phyloP scores from a whole-genome alignment of 2,797 vertebrate genomes.

The Pseudochromis fuscus region DNA sequence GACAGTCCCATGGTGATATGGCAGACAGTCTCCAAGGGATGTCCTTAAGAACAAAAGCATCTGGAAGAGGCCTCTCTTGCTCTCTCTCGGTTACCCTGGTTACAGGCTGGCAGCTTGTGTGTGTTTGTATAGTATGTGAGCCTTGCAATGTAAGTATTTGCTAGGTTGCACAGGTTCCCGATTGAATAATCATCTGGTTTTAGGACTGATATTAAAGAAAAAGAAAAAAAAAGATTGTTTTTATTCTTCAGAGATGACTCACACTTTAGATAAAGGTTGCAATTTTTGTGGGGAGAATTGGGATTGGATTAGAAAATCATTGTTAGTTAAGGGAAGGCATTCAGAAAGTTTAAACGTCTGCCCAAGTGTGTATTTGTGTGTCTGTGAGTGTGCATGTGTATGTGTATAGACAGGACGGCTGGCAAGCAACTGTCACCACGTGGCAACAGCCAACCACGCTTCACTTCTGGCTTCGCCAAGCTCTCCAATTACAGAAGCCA shows the following conservation, averaged over 20 bases:
- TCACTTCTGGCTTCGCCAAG: conserved; percentile 71
- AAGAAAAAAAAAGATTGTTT: neutral
- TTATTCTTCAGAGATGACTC: conserved; percentile 11
- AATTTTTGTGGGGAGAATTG: neutral
- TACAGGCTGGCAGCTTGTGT: conserved; percentile 68
- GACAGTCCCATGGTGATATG: conserved; percentile 65
- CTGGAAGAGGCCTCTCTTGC: conserved; percentile 76
- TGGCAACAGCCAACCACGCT: conserved; percentile 75
- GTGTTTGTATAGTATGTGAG: conserved; percentile 57
- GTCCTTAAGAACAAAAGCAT: conserved; percentile 82
- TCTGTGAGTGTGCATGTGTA: conserved; percentile 27
- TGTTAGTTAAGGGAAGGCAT: conserved; percentile 16
- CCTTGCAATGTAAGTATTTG: conserved; percentile 53
- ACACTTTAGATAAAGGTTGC: conserved; percentile 6
- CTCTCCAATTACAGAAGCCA: conserved; percentile 81
- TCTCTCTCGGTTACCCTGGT: conserved; percentile 78
- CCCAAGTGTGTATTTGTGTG: conserved; percentile 31
- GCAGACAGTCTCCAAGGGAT: conserved; percentile 80
- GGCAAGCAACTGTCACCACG: conserved; percentile 75
- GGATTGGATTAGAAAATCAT: conserved; percentile 20
- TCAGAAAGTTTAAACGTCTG: conserved; percentile 48
- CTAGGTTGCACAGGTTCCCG: neutral
- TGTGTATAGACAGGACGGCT: conserved; percentile 61
- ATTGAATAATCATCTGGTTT: neutral
- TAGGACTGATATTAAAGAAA: neutral